Conservation (phyloP, 1,140 invertebrate species). For the Saxidomus purpurata region DNA sequence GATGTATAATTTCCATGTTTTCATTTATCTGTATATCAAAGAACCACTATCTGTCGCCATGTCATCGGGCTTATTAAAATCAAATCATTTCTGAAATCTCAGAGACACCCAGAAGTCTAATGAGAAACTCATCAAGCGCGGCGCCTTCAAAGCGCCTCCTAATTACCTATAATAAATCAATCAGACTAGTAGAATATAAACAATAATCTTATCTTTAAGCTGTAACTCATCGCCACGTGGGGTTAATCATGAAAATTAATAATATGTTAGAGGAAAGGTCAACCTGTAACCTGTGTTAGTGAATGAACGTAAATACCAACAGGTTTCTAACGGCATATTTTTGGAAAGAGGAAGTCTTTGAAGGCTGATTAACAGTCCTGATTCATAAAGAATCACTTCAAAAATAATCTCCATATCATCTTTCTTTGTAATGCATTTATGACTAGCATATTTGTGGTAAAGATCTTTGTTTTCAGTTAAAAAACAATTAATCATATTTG, state of each 20-base stretch:
- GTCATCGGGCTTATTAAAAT: slow-evolving; percentile 4
- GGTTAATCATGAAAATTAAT: slow-evolving; percentile 63
- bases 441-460: no score
- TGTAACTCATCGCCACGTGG: slow-evolving; percentile 47
- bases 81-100: slow-evolving; percentile 1
- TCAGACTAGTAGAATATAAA: slow-evolving; percentile 54
- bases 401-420: no score
- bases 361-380: background rate
- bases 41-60: background rate
- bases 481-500: no score
- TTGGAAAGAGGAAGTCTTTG: background rate
- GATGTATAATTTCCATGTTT: background rate
- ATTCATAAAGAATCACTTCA: background rate
- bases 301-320: background rate
- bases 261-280: slow-evolving; percentile 1
- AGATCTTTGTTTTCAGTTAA: no score
- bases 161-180: slow-evolving; percentile 66
- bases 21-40: background rate
- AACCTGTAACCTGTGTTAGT: background rate
- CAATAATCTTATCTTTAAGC: slow-evolving; percentile 60
- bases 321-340: background rate
- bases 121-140: background rate
- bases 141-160: slow-evolving; percentile 45
- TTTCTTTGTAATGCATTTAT: no score
- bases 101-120: background rate